Base-by-base conservation (phyloP, 2,888 invertebrate genomes). In the Notodonta ziczac region DNA sequence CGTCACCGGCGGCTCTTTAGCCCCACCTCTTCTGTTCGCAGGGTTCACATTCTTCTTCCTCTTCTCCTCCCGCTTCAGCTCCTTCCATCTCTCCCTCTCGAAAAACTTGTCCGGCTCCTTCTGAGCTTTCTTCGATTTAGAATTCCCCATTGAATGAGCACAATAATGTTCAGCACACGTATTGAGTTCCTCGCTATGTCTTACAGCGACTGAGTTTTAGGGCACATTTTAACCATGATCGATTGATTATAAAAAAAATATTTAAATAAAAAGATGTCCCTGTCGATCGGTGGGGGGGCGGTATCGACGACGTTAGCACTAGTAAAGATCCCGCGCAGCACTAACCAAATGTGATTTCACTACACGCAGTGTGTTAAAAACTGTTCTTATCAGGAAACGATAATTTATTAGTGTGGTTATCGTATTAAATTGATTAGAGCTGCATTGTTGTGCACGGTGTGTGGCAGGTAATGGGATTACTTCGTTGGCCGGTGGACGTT, bases 61-160 rank as follows among this genome's bases (percentile, higher is more conserved):
- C 62, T 82, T 83, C 60, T 90, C 88, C 51, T 88, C 87, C 6
- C 83, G 73, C 65, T 82, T 85, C 65, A 85, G 84, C 68, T 93
- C 90, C 72, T 86, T 90, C 87, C 85, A 85, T 73, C 82, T 84
- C 63, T 90, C 89, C 6, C 89, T 77, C 32, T 88, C 91, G 63
- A 94, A 94, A 74, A 94, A 89, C 61, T 86, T 87, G 63, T 87
- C 89, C 1, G 92, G 89, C 69, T 91, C 91, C 70, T 87, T 90
- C 60, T 87, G 83, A 61, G 72, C 76, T 76, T 86, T 90, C 74
- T 89, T 92, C 4, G 89, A 90, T 70, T 90, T 88, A 12, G 86
- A 80, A 76, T 91, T 93, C 10, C 94, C 94, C 94, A 94, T 94
- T 68, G 60, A 67, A 66, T 67, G 68, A 63, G 67, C 65, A 56